These are phyloP conservation scores for Drosophila diplacantha DNA, from an alignment of 2,888 invertebrate genomes.

Conservation along the genomic window DNA sequence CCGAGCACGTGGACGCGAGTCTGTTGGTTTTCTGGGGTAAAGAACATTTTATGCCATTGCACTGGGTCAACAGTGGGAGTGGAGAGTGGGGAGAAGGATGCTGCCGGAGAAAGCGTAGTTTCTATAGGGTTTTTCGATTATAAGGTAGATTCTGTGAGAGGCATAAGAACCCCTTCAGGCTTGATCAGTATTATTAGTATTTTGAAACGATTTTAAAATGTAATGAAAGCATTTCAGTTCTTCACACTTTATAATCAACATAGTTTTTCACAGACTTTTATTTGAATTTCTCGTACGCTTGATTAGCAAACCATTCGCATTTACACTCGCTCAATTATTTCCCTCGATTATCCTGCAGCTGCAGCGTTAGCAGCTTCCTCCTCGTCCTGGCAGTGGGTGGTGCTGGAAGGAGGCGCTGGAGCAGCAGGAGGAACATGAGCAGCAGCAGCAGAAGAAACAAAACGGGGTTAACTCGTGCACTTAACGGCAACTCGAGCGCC, in stretches of 20 bases:
- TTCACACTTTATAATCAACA: background rate
- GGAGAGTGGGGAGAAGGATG: background rate
- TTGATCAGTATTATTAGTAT: too few relatives aligned
- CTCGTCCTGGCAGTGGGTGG: constrained; percentile 5
- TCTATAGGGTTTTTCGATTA: background rate
- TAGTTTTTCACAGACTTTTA: background rate
- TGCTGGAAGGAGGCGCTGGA: background rate
- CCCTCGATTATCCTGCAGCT: constrained; percentile 27
- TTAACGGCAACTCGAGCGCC: constrained; percentile 60
- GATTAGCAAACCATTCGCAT: constrained; percentile 27
- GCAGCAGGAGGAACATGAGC: background rate
- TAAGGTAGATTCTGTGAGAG: background rate
- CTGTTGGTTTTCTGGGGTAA: constrained; percentile 20
- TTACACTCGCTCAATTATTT: constrained; percentile 23
- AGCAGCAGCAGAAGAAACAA: constrained; percentile 36
- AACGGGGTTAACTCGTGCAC: constrained; percentile 71
- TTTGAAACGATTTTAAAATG: too few relatives aligned
- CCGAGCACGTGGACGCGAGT: constrained; percentile 20
- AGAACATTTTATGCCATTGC: constrained; percentile 26
- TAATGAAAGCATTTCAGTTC: background rate
- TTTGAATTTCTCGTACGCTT: constrained; percentile 7
- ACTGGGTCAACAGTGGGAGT: constrained; percentile 3
- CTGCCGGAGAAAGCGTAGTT: background rate
- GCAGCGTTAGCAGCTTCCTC: constrained; percentile 13
- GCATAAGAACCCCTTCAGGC: too few relatives aligned